These are phyloP conservation scores for Toxonevra muliebris DNA, from an alignment of 2,888 invertebrate genomes.

Conservation along the genomic window DNA sequence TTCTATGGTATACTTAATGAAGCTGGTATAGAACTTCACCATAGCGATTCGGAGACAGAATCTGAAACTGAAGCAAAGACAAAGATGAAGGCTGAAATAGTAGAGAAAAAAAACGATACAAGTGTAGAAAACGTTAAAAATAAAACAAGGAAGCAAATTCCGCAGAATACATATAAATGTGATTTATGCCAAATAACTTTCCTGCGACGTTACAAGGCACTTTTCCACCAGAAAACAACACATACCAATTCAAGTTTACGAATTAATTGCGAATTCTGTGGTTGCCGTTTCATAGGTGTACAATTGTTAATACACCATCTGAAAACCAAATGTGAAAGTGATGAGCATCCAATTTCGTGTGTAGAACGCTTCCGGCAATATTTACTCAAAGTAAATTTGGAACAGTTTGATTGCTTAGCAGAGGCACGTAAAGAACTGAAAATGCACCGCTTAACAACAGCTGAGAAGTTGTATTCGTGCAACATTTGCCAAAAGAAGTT, in stretches of 20 bases:
- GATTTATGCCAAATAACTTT: slow-evolving; percentile 39
- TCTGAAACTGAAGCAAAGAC: slow-evolving; percentile 25
- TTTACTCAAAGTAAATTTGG: slow-evolving; percentile 39
- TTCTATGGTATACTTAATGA: slow-evolving; percentile 43
- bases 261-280: slow-evolving; percentile 39
- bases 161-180: slow-evolving; percentile 40
- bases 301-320: slow-evolving; percentile 41
- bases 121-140: no score
- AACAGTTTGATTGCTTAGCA: slow-evolving; percentile 40
- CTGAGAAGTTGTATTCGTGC: slow-evolving; percentile 36
- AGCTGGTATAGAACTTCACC: slow-evolving; percentile 39
- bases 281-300: slow-evolving; percentile 37
- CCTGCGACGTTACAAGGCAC: slow-evolving; percentile 41
- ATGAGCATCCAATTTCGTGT: slow-evolving; percentile 41
- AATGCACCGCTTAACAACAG: slow-evolving; percentile 33
- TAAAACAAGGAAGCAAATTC: slow-evolving; percentile 20
- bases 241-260: slow-evolving; percentile 28
- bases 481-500: slow-evolving; percentile 39
- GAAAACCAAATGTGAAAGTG: slow-evolving; percentile 44
- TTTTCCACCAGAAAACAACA: slow-evolving; percentile 41
- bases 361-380: slow-evolving; percentile 42
- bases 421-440: slow-evolving; percentile 40
- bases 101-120: slow-evolving; percentile 3
- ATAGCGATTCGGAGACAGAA: slow-evolving; percentile 43
- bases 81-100: background rate